Percentiles rank a stretch among this genome's conserved stretches.
Evolutionary conservation across 2,797 vertebrate genomes (phyloP).

Genomic region (Forpus xanthops): DNA sequence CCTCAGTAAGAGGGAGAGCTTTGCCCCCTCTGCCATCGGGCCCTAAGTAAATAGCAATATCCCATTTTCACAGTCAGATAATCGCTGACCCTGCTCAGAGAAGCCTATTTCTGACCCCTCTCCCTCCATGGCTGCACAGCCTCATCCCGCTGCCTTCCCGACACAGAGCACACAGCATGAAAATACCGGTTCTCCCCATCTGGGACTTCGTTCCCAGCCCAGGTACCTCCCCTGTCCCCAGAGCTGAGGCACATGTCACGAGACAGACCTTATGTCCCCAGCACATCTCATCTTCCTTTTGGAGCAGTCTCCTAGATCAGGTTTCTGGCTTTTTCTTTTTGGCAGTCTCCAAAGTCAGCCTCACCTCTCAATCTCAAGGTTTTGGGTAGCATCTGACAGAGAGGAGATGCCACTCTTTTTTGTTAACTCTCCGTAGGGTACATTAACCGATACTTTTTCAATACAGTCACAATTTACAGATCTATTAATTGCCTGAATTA

Average conservation of each 20-base stretch:
- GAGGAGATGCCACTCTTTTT: neutral
- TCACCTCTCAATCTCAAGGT: conserved; percentile 41
- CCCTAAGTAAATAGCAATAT: conserved; percentile 14
- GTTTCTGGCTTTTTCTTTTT: conserved; percentile 62
- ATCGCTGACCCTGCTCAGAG: neutral
- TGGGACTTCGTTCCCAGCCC: neutral
- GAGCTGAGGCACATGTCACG: conserved; percentile 36
- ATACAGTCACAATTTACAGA: neutral
- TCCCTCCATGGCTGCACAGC: accelerated
- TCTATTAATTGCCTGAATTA: conserved; percentile 6
- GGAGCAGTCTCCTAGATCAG: neutral
- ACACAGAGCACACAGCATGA: neutral
- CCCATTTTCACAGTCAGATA: neutral
- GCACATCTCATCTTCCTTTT: conserved; percentile 64
- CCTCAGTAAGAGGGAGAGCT: neutral
- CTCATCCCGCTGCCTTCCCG: accelerated
- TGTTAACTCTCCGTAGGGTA: neutral
- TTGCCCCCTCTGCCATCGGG: neutral
- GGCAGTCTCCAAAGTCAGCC: conserved; percentile 59
- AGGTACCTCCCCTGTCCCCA: conserved; percentile 41
- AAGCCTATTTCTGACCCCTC: accelerated
- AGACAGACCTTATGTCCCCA: conserved; percentile 52
- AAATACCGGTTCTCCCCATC: neutral
- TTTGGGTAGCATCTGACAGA: conserved; percentile 14
- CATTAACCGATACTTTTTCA: neutral